Conservation (phyloP, 2,888 invertebrate genomes). For the Patella depressa region DNA sequence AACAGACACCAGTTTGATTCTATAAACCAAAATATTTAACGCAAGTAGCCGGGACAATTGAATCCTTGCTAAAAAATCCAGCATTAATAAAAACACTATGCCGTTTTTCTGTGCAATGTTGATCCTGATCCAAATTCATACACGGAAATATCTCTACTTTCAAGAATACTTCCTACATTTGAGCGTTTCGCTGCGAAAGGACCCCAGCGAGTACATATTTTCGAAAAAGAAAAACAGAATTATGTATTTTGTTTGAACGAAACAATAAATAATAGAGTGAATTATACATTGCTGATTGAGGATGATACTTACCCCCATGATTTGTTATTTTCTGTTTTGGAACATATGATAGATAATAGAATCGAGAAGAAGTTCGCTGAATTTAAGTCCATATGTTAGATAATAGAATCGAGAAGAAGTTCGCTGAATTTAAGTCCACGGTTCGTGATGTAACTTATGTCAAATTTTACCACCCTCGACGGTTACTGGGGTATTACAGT, state of each 20-base stretch:
- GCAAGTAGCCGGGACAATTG: constrained; percentile 51
- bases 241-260: constrained; percentile 63
- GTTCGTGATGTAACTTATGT: constrained; percentile 44
- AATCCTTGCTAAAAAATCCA: constrained; percentile 37
- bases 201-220: constrained; percentile 28
- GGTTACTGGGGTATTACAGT: constrained; percentile 59
- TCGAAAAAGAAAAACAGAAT: constrained; percentile 67
- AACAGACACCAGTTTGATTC: constrained; percentile 43
- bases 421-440: neutral
- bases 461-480: constrained; percentile 66
- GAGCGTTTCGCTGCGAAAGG: constrained; percentile 40
- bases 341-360: no score
- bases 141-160: constrained; percentile 45
- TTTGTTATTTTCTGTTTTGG: constrained; percentile 53
- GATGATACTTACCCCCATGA: constrained; percentile 64
- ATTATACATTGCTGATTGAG: constrained; percentile 61
- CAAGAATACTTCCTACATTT: constrained; percentile 42
- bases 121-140: constrained; percentile 51
- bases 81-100: constrained; percentile 26
- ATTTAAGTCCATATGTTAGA: no score
- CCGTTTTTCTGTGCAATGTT: constrained; percentile 60
- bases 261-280: constrained; percentile 44
- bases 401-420: constrained; percentile 25
- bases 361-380: no score
- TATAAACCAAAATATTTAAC: constrained; percentile 59